Conservation (phyloP, 2,888 invertebrate species). For the Netelia virgata region DNA sequence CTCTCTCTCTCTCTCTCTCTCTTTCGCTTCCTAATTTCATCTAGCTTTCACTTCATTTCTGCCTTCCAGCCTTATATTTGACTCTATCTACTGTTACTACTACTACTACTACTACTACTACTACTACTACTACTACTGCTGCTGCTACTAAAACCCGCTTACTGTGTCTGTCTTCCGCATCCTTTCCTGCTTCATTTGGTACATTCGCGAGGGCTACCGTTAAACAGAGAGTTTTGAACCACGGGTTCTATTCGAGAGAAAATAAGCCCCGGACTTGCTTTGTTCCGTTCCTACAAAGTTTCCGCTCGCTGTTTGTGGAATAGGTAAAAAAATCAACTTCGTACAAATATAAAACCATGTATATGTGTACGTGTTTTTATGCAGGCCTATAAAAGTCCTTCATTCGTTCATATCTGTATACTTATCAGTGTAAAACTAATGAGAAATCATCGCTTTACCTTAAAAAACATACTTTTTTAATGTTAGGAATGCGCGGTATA, state of each 20-base stretch:
- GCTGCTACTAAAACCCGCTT: conserved; percentile 8
- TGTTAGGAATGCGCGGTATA: too few species aligned
- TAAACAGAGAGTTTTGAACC: conserved; percentile 73
- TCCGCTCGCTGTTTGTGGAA: conserved; percentile 51
- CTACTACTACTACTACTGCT: neutral
- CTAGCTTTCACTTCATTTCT: conserved; percentile 63
- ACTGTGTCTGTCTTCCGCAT: conserved; percentile 43
- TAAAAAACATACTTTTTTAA: too few species aligned
- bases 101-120: conserved; percentile 37
- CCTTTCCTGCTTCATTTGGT: conserved; percentile 21
- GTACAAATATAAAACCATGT: neutral
- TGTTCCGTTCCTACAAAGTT: conserved; percentile 70
- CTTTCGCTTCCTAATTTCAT: conserved; percentile 65
- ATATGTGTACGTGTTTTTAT: too few species aligned
- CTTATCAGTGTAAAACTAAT: too few species aligned
- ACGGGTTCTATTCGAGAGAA: conserved; percentile 77
- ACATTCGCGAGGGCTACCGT: conserved; percentile 17
- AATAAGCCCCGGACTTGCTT: conserved; percentile 75
- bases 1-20: conserved; percentile 55
- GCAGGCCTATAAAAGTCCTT: too few species aligned
- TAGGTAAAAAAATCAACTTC: conserved; percentile 14
- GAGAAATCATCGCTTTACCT: too few species aligned
- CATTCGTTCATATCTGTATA: too few species aligned
- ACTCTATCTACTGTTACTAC: conserved; percentile 44
- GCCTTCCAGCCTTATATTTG: conserved; percentile 63